A percentile compares a stretch with the other conserved stretches of the same genome.
Evolutionary conservation across 2,888 invertebrate species (phyloP).

Genomic region (Drosophila niveifrons): DNA sequence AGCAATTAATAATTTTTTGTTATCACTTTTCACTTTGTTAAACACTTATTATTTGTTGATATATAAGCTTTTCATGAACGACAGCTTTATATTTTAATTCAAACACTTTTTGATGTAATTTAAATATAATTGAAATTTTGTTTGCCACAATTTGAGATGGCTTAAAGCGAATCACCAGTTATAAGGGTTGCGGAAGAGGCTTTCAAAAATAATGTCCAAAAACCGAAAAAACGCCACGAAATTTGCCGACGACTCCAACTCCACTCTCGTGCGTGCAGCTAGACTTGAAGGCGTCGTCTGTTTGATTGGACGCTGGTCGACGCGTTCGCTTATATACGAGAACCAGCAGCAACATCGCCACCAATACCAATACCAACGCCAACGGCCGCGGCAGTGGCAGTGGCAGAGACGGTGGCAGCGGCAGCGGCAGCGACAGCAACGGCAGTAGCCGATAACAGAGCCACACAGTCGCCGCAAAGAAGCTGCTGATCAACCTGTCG

Average conservation of each 20-base stretch:
- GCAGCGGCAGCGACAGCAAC: conserved; percentile 10
- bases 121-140: conserved; percentile 46
- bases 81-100: conserved; percentile 67
- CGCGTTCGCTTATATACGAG: conserved; percentile 84
- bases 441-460: conserved; percentile 41
- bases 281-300: conserved; percentile 86
- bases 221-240: conserved; percentile 70
- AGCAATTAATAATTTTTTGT: conserved; percentile 15
- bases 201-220: conserved; percentile 52
- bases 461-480: conserved; percentile 45
- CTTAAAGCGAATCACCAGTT: conserved; percentile 36
- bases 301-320: conserved; percentile 83
- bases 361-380: conserved; percentile 20
- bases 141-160: conserved; percentile 52
- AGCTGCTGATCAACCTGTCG: conserved; percentile 65
- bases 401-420: conserved; percentile 20
- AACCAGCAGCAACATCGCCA: conserved; percentile 30
- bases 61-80: conserved; percentile 72
- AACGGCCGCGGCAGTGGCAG: conserved; percentile 7
- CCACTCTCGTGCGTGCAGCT: conserved; percentile 84
- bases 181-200: conserved; percentile 9
- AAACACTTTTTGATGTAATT: conserved; percentile 55
- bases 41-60: conserved; percentile 40
- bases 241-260: conserved; percentile 81
- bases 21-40: conserved; percentile 41